Evolutionary conservation across 2,113 vertebrate genomes (phyloP), one percentile per base, ranked within the genome.

Genomic region (Pteronura brasiliensis): DNA sequence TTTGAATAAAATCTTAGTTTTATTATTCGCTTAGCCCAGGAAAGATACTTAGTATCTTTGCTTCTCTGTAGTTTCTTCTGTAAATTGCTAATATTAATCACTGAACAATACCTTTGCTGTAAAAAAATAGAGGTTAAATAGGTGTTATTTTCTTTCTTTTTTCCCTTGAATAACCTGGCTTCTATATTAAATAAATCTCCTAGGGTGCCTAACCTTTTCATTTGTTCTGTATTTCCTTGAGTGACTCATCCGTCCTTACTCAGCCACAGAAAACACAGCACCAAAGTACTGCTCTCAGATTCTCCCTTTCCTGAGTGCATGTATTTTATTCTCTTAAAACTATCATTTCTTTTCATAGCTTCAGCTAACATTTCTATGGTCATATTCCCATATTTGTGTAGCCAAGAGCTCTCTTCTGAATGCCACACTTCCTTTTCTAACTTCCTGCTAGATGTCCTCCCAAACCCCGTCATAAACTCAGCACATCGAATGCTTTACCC

Each of bases 401-500:
- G 8, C 63, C 23, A 52, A 5, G 39, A 47, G 5, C 12, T 76
- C 21, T 69, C 25, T 92, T 79, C 7, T 25, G n/a, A 72, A 79
- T 12, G 31, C 44, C 3, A 9, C 2, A 2, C 25, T 25, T 74
- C n/a, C 39, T 55, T 77, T 88, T 31, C 18, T 29, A 25, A 21
- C 23, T 88, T 18, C 13, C 18, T 20, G 15, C 36, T 34, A 5
- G 18, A 29, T 23, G 10, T 34, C 23, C 7, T 44, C 4, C 0
- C 20, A 47, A 11, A 13, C 83, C 20, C 14, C 23, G 0, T 18
- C 31, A 57, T 9, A 55, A 42, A 8, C 15, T 29, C 17, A 55
- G 12, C 31, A 20, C 0, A 1, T 17, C 7, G 7, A 59, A 55
- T 7, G 1, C 9, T 11, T 9, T 34, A 47, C 7, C 1, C 7